These are phyloP conservation scores for Littorina saxatilis DNA, from an alignment of 1,140 invertebrate genomes.

Conservation along the genomic window DNA sequence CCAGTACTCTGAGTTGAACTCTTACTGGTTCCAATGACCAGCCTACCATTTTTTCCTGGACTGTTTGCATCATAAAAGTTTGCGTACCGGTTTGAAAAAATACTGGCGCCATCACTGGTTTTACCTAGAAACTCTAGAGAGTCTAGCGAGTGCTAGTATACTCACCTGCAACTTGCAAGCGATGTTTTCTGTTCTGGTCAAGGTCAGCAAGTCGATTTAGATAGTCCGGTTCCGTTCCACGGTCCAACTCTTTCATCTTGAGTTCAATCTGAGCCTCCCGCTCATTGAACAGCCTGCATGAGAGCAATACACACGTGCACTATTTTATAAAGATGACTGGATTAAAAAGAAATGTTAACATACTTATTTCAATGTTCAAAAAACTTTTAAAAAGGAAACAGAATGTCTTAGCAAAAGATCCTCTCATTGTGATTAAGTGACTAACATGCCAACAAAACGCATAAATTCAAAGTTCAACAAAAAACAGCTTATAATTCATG, in stretches of 20 bases:
- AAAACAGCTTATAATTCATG: no score
- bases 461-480: not conserved
- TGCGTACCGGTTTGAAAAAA: no score
- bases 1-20: no score
- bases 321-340: not conserved
- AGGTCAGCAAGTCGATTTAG: slow-evolving; percentile 88
- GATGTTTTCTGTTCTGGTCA: slow-evolving; percentile 88
- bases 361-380: not conserved
- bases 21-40: no score
- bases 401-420: not conserved
- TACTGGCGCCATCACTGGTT: no score
- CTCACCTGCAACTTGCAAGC: slow-evolving; percentile 90
- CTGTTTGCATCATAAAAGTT: no score
- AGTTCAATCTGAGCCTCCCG: slow-evolving; percentile 88
- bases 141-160: no score
- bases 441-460: not conserved
- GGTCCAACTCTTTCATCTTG: slow-evolving; percentile 89
- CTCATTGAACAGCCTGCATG: slow-evolving; percentile 86
- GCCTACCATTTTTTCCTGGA: no score
- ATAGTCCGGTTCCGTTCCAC: slow-evolving; percentile 91
- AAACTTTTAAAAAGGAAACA: not conserved
- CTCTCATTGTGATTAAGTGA: not conserved
- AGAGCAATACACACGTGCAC: no score
- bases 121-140: no score
- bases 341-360: not conserved